These are phyloP conservation scores for Acromyrmex heyeri DNA, from an alignment of 1,140 invertebrate genomes.

Conservation along the genomic window DNA sequence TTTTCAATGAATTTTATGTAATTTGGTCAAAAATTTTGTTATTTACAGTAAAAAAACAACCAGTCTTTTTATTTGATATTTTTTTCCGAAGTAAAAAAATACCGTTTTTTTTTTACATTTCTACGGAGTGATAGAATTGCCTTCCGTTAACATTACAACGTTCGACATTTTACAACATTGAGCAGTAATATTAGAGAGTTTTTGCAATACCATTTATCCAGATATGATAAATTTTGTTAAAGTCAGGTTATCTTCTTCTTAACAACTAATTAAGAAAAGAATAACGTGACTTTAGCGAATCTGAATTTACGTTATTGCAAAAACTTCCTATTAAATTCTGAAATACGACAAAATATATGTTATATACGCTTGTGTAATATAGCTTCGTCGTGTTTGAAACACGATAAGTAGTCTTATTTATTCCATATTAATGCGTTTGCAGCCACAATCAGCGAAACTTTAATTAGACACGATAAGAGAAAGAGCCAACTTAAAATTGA, in stretches of 20 bases:
- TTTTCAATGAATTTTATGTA: no score
- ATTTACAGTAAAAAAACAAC: no score
- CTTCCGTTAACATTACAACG: neutral
- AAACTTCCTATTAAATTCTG: neutral
- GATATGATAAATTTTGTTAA: no score
- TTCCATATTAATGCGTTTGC: neutral
- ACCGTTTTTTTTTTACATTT: no score
- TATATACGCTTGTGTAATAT: neutral
- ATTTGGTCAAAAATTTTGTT: no score
- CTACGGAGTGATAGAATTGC: conserved; percentile 75
- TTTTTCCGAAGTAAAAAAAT: no score
- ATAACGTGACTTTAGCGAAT: no score
- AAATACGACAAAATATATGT: neutral
- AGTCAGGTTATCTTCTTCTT: no score
- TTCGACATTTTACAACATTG: neutral
- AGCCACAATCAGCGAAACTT: neutral
- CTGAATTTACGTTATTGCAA: no score
- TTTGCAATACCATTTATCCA: no score
- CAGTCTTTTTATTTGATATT: no score
- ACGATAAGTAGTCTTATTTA: neutral
- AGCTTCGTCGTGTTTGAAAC: neutral
- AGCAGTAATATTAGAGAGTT: neutral
- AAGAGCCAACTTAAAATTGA: neutral
- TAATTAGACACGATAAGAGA: neutral
- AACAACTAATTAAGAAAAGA: no score